Evolutionary conservation across 2,797 vertebrate species (phyloP).

Genomic region (Ptychadena robeensis): DNA sequence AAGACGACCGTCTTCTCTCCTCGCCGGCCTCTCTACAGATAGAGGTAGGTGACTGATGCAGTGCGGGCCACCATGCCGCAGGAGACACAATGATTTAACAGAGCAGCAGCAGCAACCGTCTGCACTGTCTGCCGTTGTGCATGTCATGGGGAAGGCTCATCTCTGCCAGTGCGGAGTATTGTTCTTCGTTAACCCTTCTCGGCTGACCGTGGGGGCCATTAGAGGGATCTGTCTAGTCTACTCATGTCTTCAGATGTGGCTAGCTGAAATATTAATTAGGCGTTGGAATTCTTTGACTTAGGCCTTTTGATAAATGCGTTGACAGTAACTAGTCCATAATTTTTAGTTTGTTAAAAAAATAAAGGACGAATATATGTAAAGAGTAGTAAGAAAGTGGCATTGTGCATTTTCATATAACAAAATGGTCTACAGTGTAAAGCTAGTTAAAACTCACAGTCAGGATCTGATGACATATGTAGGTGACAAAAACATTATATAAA

Average conservation of each 20-base stretch:
- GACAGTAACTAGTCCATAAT: too few relatives aligned
- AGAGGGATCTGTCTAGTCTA: not conserved
- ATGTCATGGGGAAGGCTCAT: slow-evolving; percentile 35
- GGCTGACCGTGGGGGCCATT: not conserved
- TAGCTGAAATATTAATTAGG: not conserved
- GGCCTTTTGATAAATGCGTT: slow-evolving; percentile 3
- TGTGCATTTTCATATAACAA: not conserved
- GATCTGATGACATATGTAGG: not conserved
- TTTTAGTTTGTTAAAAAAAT: not conserved
- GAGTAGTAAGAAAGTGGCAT: not conserved
- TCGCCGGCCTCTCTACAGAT: slow-evolving; percentile 3
- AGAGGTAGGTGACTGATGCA: slow-evolving; percentile 47
- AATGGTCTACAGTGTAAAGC: not conserved
- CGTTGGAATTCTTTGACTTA: not conserved
- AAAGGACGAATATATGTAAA: not conserved
- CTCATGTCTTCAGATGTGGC: not conserved
- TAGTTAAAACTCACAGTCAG: not conserved
- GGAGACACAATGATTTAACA: slow-evolving; percentile 50
- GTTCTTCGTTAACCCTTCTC: slow-evolving; percentile 28
- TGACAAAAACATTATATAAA: too few relatives aligned
- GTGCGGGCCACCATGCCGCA: slow-evolving; percentile 41
- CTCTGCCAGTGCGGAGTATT: slow-evolving; percentile 25
- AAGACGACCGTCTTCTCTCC: not conserved
- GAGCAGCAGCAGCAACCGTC: slow-evolving; percentile 37
- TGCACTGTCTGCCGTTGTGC: slow-evolving; percentile 44